Evolutionary conservation across 2,797 vertebrate genomes (phyloP), one percentile per base, ranked within the genome.

Genomic region (Cheirogaleus major): DNA sequence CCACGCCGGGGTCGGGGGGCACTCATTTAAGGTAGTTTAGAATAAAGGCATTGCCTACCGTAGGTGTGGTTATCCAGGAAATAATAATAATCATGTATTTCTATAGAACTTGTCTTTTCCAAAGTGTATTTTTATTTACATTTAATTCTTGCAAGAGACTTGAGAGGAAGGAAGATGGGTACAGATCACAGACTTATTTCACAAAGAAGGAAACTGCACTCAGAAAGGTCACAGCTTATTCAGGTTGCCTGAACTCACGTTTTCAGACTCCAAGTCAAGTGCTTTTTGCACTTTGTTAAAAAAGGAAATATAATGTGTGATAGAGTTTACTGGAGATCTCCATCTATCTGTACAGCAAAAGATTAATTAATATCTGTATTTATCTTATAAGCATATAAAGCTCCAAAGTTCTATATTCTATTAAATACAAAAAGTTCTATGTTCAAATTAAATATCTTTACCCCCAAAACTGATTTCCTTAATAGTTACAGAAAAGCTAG

Each of bases 121-220:
- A 27, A 48, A 45, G 45, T 30, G 7, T 30, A 4, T 25, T 88
- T 72, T 75, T 52, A 78, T 65, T 87, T 81, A 27, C 59, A 43
- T 30, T 50, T 75, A 65, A 73, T 96, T 85, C 55, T 95, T 91
- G 35, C 50, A 48, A 91, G 73, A 96, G 73, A 50, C 3, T 4
- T 69, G 35, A 85, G 52, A 80, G 86, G 65, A 82, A 76, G 48
- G 38, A 48, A 15, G 72, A 48, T 41, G 38, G 67, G 52, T 63
- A 72, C 3, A 78, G 65, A 81, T 18, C 13, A 27, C n/a, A 92
- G 30, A 18, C 18, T 55, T 41, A 41, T 55, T 82, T 89, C 69
- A 50, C n/a, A 69, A 61, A 57, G 55, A 85, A 75, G 18, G 52
- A 81, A 80, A 63, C 17, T n/a, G 7, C 12, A 0, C 63, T 90